Conservation (phyloP, 2,797 vertebrate genomes). For the Spatula clypeata region DNA sequence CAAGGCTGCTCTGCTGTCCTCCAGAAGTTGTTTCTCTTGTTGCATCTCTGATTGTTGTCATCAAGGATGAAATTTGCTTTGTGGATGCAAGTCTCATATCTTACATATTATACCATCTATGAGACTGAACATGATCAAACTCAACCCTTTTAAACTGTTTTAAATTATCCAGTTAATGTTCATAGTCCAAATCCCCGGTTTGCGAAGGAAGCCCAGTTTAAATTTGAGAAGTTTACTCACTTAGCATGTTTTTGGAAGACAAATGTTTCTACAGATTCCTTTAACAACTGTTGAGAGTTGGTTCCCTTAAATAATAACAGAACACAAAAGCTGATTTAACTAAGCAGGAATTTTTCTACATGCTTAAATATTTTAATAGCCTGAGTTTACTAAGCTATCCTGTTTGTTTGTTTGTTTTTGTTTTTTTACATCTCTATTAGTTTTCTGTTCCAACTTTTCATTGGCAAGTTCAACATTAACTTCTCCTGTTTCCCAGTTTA, state of each 20-base stretch:
- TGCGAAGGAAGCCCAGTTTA: neutral
- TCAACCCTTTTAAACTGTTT: neutral
- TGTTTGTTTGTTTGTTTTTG: neutral
- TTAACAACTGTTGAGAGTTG: neutral
- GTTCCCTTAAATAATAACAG: conserved; percentile 24
- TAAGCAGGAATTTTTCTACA: neutral
- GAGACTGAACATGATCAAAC: neutral
- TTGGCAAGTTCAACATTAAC: neutral
- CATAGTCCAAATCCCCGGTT: neutral
- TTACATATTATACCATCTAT: neutral
- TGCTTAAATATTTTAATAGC: neutral
- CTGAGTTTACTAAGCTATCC: neutral
- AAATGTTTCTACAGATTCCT: neutral
- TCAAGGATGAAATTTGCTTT: neutral
- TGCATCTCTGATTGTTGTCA: neutral
- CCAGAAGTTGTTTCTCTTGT: neutral
- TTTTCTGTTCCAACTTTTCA: neutral
- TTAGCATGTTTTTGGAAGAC: neutral
- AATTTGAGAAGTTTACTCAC: conserved; percentile 6
- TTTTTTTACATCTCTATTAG: neutral
- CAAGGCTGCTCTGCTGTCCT: neutral
- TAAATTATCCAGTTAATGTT: neutral
- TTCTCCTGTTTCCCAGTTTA: neutral
- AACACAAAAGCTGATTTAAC: neutral
- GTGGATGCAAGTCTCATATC: neutral